Percentiles rank a stretch among this genome's conserved stretches.
These are phyloP conservation scores for Leucophenga varia DNA, from an alignment of 1,140 invertebrate species.

Conservation along the genomic window DNA sequence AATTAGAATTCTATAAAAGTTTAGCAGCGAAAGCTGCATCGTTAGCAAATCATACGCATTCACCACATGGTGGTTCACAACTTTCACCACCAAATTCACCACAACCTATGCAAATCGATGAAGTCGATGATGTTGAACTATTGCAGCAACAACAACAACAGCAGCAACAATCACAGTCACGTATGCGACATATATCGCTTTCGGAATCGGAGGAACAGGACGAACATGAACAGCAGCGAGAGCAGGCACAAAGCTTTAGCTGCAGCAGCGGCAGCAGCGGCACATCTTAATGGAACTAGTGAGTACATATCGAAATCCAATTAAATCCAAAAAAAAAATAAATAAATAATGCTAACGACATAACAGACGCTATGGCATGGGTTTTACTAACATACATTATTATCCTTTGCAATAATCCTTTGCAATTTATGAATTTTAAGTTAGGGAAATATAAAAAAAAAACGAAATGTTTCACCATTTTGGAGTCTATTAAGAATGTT, in stretches of 20 bases:
- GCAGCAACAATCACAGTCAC: conserved; percentile 4
- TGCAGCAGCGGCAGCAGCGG: conserved; percentile 49
- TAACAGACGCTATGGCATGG: too few species aligned
- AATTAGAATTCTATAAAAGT: conserved; percentile 51
- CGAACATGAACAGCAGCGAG: conserved; percentile 57
- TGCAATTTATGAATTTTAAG: too few species aligned
- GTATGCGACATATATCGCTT: conserved; percentile 3
- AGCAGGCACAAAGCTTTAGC: conserved; percentile 54
- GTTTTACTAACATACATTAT: too few species aligned
- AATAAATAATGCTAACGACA: too few species aligned
- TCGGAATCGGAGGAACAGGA: conserved; percentile 19
- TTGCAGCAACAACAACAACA: neutral
- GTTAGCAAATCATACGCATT: conserved; percentile 31
- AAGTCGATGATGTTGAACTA: conserved; percentile 26
- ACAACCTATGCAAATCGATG: conserved; percentile 51
- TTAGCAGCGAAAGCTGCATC: conserved; percentile 48
- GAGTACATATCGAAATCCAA: conserved; percentile 60
- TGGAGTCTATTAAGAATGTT: too few species aligned
- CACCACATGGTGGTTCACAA: conserved; percentile 5
- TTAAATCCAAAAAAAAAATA: too few species aligned
- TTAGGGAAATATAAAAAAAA: too few species aligned
- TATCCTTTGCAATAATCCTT: too few species aligned
- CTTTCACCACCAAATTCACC: conserved; percentile 28
- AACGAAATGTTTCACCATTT: too few species aligned
- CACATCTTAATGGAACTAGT: conserved; percentile 76